Percentiles rank a stretch among this genome's conserved stretches.
Conservation (phyloP, 2,797 vertebrate genomes). For the Graptemys geographica region DNA sequence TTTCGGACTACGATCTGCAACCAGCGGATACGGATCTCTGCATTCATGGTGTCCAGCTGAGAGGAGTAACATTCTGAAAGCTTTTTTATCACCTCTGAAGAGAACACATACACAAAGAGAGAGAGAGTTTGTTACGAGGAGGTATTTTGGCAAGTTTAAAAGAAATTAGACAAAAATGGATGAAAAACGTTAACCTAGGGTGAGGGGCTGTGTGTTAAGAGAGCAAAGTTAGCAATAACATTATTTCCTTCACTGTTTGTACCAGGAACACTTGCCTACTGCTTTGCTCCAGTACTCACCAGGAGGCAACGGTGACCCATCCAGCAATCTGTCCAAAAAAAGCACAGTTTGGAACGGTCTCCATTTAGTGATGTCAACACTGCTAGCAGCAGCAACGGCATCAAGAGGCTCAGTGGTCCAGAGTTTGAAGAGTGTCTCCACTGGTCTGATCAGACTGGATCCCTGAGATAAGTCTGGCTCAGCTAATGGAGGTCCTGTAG, state of each 20-base stretch:
- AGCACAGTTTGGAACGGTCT: slow-evolving; percentile 96
- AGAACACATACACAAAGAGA: slow-evolving; percentile 27
- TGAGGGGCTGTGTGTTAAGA: neutral
- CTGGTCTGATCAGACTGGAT: slow-evolving; percentile 87
- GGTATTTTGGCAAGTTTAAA: neutral
- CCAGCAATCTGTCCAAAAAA: slow-evolving; percentile 94
- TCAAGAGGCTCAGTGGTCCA: slow-evolving; percentile 88
- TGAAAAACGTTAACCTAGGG: neutral
- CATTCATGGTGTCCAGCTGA: slow-evolving; percentile 91
- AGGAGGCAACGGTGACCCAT: slow-evolving; percentile 88
- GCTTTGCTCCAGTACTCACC: slow-evolving; percentile 77
- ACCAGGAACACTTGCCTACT: neutral
- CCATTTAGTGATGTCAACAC: slow-evolving; percentile 90
- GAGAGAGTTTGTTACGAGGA: neutral
- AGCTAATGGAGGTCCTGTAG: slow-evolving; percentile 90
- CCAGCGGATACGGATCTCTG: slow-evolving; percentile 96
- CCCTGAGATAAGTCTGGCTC: slow-evolving; percentile 95
- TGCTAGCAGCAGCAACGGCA: slow-evolving; percentile 80
- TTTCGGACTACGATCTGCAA: slow-evolving; percentile 95
- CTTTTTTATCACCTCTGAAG: slow-evolving; percentile 89
- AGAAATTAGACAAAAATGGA: neutral
- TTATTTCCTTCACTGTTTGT: neutral
- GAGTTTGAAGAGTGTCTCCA: slow-evolving; percentile 90
- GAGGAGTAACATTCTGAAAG: slow-evolving; percentile 90
- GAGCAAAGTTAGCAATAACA: neutral